Conservation (phyloP, 1,140 invertebrate genomes). For the Archivesica marissinica region DNA sequence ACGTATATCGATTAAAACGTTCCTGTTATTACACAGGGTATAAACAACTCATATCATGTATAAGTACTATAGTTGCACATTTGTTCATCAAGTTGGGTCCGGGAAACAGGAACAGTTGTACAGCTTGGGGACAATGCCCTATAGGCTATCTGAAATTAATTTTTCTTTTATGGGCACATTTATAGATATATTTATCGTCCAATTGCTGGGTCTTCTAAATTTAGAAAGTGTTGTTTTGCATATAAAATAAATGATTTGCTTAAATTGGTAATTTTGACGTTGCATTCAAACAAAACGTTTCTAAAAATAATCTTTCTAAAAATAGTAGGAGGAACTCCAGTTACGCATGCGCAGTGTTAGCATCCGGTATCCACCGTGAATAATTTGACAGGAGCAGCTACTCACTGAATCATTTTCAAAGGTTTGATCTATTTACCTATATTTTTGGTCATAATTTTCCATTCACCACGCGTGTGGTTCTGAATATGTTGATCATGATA, state of each 20-base stretch:
- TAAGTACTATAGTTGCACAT: no score
- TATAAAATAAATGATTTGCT: neutral
- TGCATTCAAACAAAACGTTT: neutral
- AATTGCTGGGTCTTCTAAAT: neutral
- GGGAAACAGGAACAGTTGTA: neutral
- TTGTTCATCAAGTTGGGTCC: neutral
- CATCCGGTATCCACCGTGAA: conserved; percentile 48
- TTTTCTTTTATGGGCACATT: no score
- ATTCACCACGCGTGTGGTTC: neutral
- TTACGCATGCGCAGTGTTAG: conserved; percentile 18
- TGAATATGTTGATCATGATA: neutral
- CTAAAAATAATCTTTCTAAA: conserved; percentile 45
- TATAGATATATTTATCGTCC: neutral
- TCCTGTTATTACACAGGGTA: no score
- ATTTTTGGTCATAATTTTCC: neutral
- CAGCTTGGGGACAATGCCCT: neutral
- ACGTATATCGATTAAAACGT: no score
- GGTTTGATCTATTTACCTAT: neutral
- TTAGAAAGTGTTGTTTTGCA: neutral
- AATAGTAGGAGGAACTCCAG: neutral
- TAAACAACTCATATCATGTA: no score
- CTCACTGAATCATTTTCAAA: conserved; percentile 13
- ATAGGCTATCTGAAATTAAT: neutral
- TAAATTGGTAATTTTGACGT: neutral
- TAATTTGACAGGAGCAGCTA: conserved; percentile 46